A percentile compares a stretch with the other conserved stretches of the same genome.
These are phyloP conservation scores for Amiota mariae DNA, from an alignment of 2,888 invertebrate species.

Conservation along the genomic window DNA sequence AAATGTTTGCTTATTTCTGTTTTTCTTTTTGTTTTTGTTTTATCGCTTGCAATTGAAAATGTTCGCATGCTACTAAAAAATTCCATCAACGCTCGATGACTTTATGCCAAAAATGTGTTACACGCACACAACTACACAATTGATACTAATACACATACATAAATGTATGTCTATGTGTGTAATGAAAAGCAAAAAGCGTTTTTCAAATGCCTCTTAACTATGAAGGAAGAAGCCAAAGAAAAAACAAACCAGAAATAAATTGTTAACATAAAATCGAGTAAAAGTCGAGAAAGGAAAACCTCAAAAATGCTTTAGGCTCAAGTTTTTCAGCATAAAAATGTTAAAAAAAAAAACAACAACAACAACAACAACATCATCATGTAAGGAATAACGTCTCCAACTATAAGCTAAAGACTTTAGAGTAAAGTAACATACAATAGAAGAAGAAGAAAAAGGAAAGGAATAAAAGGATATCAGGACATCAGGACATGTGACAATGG, in stretches of 20 bases:
- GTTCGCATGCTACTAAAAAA: slow-evolving; percentile 48
- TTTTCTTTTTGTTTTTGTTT: background rate
- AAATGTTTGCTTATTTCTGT: background rate
- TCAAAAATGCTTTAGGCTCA: slow-evolving; percentile 27
- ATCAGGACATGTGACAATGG: slow-evolving; percentile 10
- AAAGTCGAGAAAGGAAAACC: background rate
- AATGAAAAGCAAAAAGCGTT: slow-evolving; percentile 19
- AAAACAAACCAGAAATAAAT: slow-evolving; percentile 12
- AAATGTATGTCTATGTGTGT: background rate
- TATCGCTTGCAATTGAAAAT: slow-evolving; percentile 23
- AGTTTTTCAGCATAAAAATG: slow-evolving; percentile 25
- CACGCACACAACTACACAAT: background rate
- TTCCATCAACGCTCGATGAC: slow-evolving; percentile 58
- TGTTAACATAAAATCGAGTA: slow-evolving; percentile 27
- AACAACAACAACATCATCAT: background rate
- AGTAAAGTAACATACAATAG: background rate
- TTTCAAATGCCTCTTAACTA: slow-evolving; percentile 24
- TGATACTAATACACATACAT: background rate
- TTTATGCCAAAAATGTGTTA: slow-evolving; percentile 44
- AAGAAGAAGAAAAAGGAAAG: background rate
- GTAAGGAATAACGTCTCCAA: no score
- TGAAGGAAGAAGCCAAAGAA: background rate
- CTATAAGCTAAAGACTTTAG: no score
- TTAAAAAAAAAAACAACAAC: slow-evolving; percentile 9
- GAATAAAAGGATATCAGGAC: background rate